A percentile compares a stretch with the other conserved stretches of the same genome.
These are phyloP conservation scores for Gisinianus flammeolus DNA, from an alignment of 2,888 invertebrate species.

Conservation along the genomic window DNA sequence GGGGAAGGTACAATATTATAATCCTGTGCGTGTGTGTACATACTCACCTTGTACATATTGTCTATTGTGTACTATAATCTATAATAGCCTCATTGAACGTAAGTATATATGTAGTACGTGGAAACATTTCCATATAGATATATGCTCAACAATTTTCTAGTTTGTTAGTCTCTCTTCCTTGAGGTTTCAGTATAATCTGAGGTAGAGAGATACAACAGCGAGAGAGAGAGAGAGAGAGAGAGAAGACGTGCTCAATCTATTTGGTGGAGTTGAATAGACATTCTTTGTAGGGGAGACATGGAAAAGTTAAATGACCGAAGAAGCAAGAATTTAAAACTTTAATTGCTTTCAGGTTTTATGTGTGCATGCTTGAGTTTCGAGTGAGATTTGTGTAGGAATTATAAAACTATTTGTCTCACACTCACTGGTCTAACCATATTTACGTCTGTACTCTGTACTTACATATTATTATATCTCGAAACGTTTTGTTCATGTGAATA, in stretches of 20 bases:
- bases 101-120: no score
- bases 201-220: background rate
- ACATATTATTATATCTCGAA: no score
- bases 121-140: no score
- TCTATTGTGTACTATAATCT: no score
- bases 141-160: background rate
- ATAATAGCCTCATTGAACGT: no score
- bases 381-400: background rate
- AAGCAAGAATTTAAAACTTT: slow-evolving; percentile 24
- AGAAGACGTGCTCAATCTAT: background rate
- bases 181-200: background rate
- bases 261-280: slow-evolving; percentile 2
- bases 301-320: slow-evolving; percentile 27
- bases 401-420: no score
- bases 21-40: background rate
- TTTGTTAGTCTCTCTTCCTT: background rate
- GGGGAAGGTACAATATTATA: background rate
- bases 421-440: no score
- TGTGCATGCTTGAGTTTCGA: slow-evolving; percentile 15
- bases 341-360: slow-evolving; percentile 27
- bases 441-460: no score
- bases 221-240: background rate
- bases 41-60: no score
- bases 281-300: background rate
- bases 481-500: no score